A percentile compares a stretch with the other conserved stretches of the same genome.
Conservation (phyloP, 64 coral and sea anemone species). For the Porites australiensis region DNA sequence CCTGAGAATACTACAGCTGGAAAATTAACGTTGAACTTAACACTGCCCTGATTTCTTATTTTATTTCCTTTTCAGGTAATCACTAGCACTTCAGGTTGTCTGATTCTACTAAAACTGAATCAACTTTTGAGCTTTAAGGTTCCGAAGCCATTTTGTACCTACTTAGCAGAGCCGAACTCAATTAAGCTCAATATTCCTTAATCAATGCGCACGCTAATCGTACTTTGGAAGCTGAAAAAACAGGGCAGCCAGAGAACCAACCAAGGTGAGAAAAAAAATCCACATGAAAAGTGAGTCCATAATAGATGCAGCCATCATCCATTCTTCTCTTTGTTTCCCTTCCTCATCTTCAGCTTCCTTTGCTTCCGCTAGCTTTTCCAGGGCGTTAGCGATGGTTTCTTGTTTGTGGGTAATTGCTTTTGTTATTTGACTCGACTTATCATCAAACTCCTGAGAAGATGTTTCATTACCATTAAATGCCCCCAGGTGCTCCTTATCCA, state of each 20-base stretch:
- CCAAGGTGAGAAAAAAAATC: conserved; percentile 63
- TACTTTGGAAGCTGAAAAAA: conserved; percentile 57
- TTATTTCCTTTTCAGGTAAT: too few relatives aligned
- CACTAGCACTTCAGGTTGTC: too few relatives aligned
- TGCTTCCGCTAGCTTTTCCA: conserved; percentile 53
- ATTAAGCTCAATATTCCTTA: too few relatives aligned
- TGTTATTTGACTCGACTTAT: conserved; percentile 19
- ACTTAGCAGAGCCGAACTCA: too few relatives aligned
- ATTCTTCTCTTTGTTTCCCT: conserved; percentile 46
- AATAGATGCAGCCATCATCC: conserved; percentile 75
- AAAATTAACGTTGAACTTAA: too few relatives aligned
- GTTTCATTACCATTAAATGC: background rate
- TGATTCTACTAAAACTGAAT: too few relatives aligned
- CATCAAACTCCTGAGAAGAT: conserved; percentile 4
- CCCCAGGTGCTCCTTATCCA: background rate
- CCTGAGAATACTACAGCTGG: too few relatives aligned
- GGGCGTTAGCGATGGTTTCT: conserved; percentile 51
- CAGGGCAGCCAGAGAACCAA: conserved; percentile 18
- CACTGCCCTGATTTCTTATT: too few relatives aligned
- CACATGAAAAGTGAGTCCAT: conserved; percentile 72
- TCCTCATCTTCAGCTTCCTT: conserved; percentile 56
- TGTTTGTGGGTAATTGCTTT: conserved; percentile 54
- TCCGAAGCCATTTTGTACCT: too few relatives aligned
- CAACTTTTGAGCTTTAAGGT: too few relatives aligned
- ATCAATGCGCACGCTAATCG: background rate